Conservation (phyloP, 2,797 vertebrate species). For the Tympanoctomys barrerae region DNA sequence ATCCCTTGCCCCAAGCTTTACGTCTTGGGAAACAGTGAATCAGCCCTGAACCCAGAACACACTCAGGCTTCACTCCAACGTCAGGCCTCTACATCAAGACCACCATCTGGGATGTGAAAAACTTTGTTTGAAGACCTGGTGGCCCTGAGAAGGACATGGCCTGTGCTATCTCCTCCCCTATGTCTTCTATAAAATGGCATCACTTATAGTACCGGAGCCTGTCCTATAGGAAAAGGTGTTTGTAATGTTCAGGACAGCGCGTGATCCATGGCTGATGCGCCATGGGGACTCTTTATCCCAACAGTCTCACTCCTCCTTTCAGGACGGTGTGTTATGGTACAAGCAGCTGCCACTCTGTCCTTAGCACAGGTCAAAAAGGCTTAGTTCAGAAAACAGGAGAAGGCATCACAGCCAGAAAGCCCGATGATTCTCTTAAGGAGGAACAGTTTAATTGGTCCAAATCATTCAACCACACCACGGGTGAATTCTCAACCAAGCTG, state of each 20-base stretch:
- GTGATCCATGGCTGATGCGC: background rate
- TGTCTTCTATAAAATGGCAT: background rate
- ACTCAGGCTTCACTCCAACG: background rate
- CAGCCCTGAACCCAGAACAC: background rate
- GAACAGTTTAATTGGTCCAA: background rate
- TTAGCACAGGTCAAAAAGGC: background rate
- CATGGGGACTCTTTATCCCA: background rate
- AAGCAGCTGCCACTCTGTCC: background rate
- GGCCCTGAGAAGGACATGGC: background rate
- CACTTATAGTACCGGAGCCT: background rate
- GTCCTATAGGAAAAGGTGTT: background rate
- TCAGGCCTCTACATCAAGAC: background rate
- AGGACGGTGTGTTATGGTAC: background rate
- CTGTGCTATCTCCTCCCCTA: background rate
- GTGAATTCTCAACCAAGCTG: background rate
- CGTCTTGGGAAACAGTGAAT: background rate
- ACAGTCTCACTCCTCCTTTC: background rate
- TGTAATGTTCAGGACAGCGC: background rate
- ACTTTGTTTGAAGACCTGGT: background rate
- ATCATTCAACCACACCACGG: background rate
- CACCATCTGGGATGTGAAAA: background rate
- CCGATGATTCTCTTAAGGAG: background rate
- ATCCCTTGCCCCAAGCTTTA: background rate
- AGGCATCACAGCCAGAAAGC: background rate
- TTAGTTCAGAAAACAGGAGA: background rate